These are phyloP conservation scores for Oncorhynchus tshawytscha DNA, from an alignment of 2,113 vertebrate genomes.

Conservation along the genomic window DNA sequence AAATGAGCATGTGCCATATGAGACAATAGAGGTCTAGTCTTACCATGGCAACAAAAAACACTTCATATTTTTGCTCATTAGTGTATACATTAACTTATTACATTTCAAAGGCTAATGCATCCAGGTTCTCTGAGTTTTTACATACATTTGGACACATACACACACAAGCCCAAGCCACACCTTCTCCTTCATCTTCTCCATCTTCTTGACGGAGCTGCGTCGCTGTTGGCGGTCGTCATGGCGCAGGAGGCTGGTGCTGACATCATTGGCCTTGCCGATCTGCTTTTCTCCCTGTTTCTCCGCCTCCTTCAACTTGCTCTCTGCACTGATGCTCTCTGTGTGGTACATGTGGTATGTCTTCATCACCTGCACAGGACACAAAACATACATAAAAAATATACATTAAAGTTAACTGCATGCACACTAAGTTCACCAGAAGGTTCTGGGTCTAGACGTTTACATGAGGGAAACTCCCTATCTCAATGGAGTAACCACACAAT, in stretches of 20 bases:
- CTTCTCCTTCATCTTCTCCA: constrained; percentile 83
- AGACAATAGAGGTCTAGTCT: neutral
- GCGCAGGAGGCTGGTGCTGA: constrained; percentile 83
- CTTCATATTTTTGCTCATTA: neutral
- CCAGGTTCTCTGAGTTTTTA: neutral
- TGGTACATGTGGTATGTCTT: constrained; percentile 99
- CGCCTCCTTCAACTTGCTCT: constrained; percentile 96
- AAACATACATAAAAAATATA: too few species aligned
- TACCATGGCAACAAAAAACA: neutral
- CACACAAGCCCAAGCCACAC: constrained; percentile 43
- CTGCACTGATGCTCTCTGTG: constrained; percentile 89
- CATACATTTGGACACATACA: neutral
- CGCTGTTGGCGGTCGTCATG: constrained; percentile 91
- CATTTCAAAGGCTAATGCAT: neutral
- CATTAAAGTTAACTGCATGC: too few species aligned
- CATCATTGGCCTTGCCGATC: constrained; percentile 89
- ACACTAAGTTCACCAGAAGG: too few species aligned
- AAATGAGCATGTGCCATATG: constrained; percentile 8
- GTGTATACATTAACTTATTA: neutral
- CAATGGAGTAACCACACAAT: too few species aligned
- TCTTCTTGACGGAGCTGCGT: constrained; percentile 94
- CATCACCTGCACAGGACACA: constrained; percentile 84
- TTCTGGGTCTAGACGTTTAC: too few species aligned
- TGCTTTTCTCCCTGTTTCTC: constrained; percentile 98
- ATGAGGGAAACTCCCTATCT: neutral